These are phyloP conservation scores for Bradypodion ventrale DNA, from an alignment of 2,797 vertebrate species.

Conservation along the genomic window DNA sequence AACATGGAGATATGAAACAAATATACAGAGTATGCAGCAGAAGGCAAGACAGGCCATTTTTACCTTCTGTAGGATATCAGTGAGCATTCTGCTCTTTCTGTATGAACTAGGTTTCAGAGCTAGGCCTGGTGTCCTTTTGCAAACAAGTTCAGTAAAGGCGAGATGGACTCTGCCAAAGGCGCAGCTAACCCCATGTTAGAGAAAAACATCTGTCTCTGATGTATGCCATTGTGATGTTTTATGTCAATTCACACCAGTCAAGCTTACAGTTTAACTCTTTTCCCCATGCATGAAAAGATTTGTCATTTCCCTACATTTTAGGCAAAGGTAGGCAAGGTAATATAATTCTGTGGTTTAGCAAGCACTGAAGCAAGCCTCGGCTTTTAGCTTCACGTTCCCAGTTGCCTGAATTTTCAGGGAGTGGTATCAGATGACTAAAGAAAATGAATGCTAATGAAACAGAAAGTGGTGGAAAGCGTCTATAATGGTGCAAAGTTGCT, in stretches of 20 bases:
- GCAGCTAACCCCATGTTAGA: slow-evolving; percentile 44
- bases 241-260: slow-evolving; percentile 66
- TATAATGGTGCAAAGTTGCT: slow-evolving; percentile 54
- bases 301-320: slow-evolving; percentile 71
- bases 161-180: slow-evolving; percentile 39
- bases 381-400: slow-evolving; percentile 67
- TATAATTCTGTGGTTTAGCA: slow-evolving; percentile 66
- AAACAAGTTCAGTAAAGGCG: slow-evolving; percentile 31
- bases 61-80: slow-evolving; percentile 50
- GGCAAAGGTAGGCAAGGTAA: slow-evolving; percentile 65
- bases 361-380: slow-evolving; percentile 67
- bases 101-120: slow-evolving; percentile 54
- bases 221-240: slow-evolving; percentile 57
- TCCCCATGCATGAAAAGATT: slow-evolving; percentile 66
- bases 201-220: slow-evolving; percentile 65
- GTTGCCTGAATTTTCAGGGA: slow-evolving; percentile 65
- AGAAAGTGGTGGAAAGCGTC: slow-evolving; percentile 59
- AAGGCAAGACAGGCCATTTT: slow-evolving; percentile 61
- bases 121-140: slow-evolving; percentile 49
- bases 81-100: slow-evolving; percentile 5
- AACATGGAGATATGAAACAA: slow-evolving; percentile 50
- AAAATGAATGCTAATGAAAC: slow-evolving; percentile 70
- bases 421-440: slow-evolving; percentile 60
- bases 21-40: slow-evolving; percentile 41
- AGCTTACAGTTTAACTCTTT: slow-evolving; percentile 66